Conservation (phyloP, 1,140 invertebrate genomes). For the Stratiolaelaps scimitus region DNA sequence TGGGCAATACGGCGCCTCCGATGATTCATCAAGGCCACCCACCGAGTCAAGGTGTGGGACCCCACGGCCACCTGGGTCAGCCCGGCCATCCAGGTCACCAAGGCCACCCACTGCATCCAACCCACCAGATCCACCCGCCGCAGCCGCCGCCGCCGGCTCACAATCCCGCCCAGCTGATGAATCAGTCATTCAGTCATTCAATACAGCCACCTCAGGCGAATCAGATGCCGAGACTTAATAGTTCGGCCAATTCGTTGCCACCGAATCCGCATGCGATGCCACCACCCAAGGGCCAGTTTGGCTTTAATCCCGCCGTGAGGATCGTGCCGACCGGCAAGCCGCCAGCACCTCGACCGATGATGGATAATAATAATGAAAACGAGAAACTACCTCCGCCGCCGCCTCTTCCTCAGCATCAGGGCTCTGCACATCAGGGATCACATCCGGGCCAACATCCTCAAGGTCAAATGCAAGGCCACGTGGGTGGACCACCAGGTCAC, state of each 20-base stretch:
- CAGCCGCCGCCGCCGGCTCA: constrained; percentile 28
- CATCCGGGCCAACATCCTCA: constrained; percentile 32
- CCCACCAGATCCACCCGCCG: constrained; percentile 25
- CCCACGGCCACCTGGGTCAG: background rate
- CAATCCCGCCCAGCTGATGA: constrained; percentile 3
- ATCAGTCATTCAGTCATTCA: constrained; percentile 18
- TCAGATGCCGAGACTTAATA: constrained; percentile 2
- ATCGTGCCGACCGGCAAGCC: constrained; percentile 8
- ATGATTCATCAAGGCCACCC: constrained; percentile 29
- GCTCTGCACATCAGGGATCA: constrained; percentile 35
- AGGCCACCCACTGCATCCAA: constrained; percentile 23
- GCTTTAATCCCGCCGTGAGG: constrained; percentile 7
- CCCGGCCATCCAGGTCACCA: constrained; percentile 29
- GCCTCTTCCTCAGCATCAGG: constrained; percentile 32
- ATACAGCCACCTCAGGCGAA: background rate
- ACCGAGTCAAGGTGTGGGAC: background rate
- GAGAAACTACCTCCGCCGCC: constrained; percentile 29
- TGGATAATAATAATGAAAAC: constrained; percentile 28
- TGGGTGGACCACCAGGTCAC: constrained; percentile 29
- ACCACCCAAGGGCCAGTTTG: constrained; percentile 30
- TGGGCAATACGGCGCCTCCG: constrained; percentile 14
- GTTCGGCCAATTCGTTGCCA: background rate
- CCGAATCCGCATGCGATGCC: constrained; percentile 27
- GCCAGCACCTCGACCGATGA: constrained; percentile 5
- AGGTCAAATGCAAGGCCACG: too few relatives aligned